phyloP scores from a whole-genome alignment of 2,888 invertebrate species.

The Platycheirus rosarum region DNA sequence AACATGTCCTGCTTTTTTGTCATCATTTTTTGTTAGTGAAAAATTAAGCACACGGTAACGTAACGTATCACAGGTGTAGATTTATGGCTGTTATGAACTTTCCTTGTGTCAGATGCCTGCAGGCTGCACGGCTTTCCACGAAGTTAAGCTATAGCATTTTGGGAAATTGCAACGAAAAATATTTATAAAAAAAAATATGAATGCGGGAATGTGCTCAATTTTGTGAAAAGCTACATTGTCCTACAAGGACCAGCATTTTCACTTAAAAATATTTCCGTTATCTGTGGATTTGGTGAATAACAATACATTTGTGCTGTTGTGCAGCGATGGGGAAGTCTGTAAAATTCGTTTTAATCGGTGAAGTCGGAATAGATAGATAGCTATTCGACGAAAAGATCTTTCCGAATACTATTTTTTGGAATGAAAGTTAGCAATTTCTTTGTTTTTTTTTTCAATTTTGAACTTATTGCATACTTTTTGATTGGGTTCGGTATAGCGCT shows the following conservation, averaged over 20 bases:
- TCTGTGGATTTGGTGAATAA: slow-evolving; percentile 46
- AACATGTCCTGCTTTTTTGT: background rate
- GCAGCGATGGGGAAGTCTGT: slow-evolving; percentile 18
- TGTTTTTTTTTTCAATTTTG: background rate
- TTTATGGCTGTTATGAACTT: slow-evolving; percentile 40
- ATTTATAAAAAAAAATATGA: slow-evolving; percentile 15
- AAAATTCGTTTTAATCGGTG: slow-evolving; percentile 45
- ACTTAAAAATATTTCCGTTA: slow-evolving; percentile 33
- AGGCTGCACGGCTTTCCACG: slow-evolving; percentile 18
- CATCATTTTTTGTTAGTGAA: background rate
- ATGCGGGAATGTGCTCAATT: slow-evolving; percentile 30
- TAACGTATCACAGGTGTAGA: slow-evolving; percentile 42
- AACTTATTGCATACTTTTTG: slow-evolving; percentile 51
- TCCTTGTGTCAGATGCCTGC: slow-evolving; percentile 40
- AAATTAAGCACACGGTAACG: slow-evolving; percentile 34
- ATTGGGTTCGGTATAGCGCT: slow-evolving; percentile 50
- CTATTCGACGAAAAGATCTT: slow-evolving; percentile 20
- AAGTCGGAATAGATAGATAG: slow-evolving; percentile 27
- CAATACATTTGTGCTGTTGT: slow-evolving; percentile 36
- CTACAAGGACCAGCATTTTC: slow-evolving; percentile 2
- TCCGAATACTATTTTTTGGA: background rate
- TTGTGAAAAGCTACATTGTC: slow-evolving; percentile 9
- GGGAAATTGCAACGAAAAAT: slow-evolving; percentile 34
- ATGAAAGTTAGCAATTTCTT: background rate
- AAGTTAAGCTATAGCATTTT: slow-evolving; percentile 27